Evolutionary conservation across 2,113 vertebrate species (phyloP), one percentile per base, ranked within the genome.

Genomic region (Eulemur macaco): DNA sequence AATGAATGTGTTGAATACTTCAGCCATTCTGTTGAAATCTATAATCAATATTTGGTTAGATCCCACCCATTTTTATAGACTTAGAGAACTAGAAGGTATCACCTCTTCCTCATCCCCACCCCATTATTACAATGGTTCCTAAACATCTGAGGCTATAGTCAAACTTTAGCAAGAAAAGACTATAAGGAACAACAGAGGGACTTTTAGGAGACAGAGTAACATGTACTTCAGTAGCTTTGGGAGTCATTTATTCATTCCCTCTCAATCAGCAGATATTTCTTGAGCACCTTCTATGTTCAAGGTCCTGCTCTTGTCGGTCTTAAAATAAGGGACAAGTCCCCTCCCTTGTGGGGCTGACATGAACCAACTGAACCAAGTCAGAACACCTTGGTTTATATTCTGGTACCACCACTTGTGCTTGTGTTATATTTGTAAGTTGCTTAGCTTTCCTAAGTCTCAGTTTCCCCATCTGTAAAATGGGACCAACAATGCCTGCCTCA

Each of bases 381-480:
- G 45, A 31, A 8, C 37, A 69, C 17, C 63, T 39, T 63, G 42
- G 45, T 27, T 89, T 71, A 14, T 12, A 64, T 54, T 31, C 47
- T 29, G 20, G 50, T 77, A 71, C 60, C 25, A 74, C 20, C 54
- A 80, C 69, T 73, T 86, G 18, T 14, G 63, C 27, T 10, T 81
- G 39, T 31, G 52, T 69, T 89, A 7, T 74, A 76, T 47, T 66
- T 45, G n/a, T 15, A 54, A 58, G 37, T 29, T 76, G n/a, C 39
- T 91, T 73, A 73, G 54, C 45, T 68, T 88, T 54, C 42, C 45
- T 21, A 63, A 89, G 77, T 80, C 94, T 81, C 54, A 20, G 56
- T 68, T 86, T 91, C 45, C 84, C 89, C 42, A 64, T 76, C 73
- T 78, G 12, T 58, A 89, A 69, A 74, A 93, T 39, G 89, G 74